Evolutionary conservation across 1,140 invertebrate species (phyloP).

Genomic region (Eulimnadia texana): DNA sequence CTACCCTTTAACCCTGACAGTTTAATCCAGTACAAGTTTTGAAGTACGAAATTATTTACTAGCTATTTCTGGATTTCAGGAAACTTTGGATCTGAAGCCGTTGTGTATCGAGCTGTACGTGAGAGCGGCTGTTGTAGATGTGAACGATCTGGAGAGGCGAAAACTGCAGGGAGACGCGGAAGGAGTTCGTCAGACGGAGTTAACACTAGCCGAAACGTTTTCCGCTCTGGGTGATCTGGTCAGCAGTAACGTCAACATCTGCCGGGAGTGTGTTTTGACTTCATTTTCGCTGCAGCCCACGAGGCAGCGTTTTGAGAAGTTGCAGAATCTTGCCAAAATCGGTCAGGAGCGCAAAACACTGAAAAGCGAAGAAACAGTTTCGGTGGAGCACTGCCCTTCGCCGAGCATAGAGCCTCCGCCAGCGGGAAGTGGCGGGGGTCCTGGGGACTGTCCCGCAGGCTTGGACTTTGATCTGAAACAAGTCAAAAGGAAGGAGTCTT

Average conservation of each 20-base stretch:
- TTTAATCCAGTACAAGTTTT: neutral
- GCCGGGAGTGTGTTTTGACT: constrained; percentile 45
- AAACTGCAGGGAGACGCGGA: constrained; percentile 40
- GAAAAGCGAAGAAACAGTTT: neutral
- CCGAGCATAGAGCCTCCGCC: constrained; percentile 1
- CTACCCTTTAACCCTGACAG: no score
- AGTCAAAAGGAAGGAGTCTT: constrained; percentile 2
- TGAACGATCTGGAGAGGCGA: constrained; percentile 54
- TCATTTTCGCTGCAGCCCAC: constrained; percentile 48
- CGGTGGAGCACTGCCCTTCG: neutral
- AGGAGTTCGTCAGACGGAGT: constrained; percentile 35
- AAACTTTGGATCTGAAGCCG: constrained; percentile 41
- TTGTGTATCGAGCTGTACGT: constrained; percentile 57
- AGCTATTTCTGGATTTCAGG: constrained; percentile 36
- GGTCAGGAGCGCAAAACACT: neutral
- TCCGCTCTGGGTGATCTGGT: constrained; percentile 40
- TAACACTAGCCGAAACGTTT: constrained; percentile 39
- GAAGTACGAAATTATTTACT: neutral
- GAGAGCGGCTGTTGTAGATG: constrained; percentile 51
- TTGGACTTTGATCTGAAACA: neutral
- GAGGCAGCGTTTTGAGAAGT: constrained; percentile 23
- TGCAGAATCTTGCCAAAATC: neutral
- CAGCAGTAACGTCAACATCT: constrained; percentile 36
- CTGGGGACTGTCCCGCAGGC: neutral
- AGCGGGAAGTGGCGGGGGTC: constrained; percentile 11